A percentile compares a stretch with the other conserved stretches of the same genome.
phyloP scores from a whole-genome alignment of 1,140 invertebrate species.

The Drosophila parabipectinata region DNA sequence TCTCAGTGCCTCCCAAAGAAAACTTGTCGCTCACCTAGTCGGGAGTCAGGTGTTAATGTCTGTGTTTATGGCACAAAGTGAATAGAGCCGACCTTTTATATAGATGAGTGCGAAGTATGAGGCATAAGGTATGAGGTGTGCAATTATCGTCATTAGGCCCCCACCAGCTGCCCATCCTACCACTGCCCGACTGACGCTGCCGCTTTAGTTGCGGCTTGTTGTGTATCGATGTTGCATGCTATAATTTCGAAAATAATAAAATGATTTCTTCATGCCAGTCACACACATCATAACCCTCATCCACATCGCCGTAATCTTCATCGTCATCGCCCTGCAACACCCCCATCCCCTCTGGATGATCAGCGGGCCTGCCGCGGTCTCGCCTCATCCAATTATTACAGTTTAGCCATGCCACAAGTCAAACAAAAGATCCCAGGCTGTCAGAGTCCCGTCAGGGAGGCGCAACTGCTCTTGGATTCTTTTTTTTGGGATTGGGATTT shows the following conservation, averaged over 20 bases:
- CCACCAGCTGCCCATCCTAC: not conserved
- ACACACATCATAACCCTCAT: constrained; percentile 46
- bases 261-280: constrained; percentile 80
- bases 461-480: constrained; percentile 19
- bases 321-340: constrained; percentile 28
- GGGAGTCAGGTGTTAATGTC: constrained; percentile 77
- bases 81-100: constrained; percentile 47
- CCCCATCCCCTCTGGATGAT: constrained; percentile 10
- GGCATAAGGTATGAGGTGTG: constrained; percentile 37
- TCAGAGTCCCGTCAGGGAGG: constrained; percentile 30
- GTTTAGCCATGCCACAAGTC: constrained; percentile 77
- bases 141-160: constrained; percentile 79
- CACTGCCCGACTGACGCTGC: constrained; percentile 55
- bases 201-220: constrained; percentile 83
- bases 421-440: constrained; percentile 67
- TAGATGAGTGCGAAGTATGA: not conserved
- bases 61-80: constrained; percentile 73
- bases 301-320: constrained; percentile 13
- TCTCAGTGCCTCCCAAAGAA: constrained; percentile 5
- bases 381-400: constrained; percentile 78
- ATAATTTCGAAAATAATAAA: constrained; percentile 73
- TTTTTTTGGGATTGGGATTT: constrained; percentile 9
- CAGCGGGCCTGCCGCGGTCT: constrained; percentile 43
- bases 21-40: constrained; percentile 39
- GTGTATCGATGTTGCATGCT: constrained; percentile 78